Evolutionary conservation across 2,888 invertebrate species (phyloP).

Genomic region (Dendrolimus houi): DNA sequence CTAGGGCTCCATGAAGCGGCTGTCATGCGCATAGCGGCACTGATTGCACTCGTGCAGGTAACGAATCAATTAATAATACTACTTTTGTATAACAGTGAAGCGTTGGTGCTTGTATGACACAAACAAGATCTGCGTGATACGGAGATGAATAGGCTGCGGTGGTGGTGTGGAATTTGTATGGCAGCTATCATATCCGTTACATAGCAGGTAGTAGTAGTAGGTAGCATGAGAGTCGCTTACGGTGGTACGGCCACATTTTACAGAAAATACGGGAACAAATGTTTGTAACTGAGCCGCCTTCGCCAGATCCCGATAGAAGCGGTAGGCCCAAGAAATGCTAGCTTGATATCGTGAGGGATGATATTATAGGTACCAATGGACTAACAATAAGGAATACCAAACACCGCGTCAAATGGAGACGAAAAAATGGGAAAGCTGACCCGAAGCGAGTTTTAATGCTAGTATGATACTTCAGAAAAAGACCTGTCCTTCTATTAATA

Average conservation of each 20-base stretch:
- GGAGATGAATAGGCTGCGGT: no score
- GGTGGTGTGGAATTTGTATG: not conserved
- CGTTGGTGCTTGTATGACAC: no score
- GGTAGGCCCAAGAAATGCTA: not conserved
- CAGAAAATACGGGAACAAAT: not conserved
- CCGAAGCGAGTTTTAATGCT: no score
- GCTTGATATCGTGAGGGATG: not conserved
- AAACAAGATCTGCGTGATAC: no score
- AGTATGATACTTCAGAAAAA: no score
- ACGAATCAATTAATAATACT: constrained; percentile 1
- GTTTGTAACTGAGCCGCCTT: not conserved
- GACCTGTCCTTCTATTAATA: no score
- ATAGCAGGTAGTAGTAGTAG: not conserved
- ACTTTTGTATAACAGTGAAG: no score
- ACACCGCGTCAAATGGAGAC: no score
- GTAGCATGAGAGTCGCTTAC: not conserved
- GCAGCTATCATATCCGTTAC: not conserved
- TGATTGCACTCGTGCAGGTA: constrained; percentile 74
- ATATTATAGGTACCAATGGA: not conserved
- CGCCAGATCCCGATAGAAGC: not conserved
- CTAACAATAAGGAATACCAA: not conserved
- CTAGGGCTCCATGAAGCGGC: constrained; percentile 71
- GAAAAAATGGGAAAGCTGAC: no score
- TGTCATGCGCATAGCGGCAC: constrained; percentile 71
- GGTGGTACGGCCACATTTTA: not conserved